Evolutionary conservation across 2,888 invertebrate species (phyloP), one percentile per base, ranked within the genome.

Genomic region (Machimus atricapillus): DNA sequence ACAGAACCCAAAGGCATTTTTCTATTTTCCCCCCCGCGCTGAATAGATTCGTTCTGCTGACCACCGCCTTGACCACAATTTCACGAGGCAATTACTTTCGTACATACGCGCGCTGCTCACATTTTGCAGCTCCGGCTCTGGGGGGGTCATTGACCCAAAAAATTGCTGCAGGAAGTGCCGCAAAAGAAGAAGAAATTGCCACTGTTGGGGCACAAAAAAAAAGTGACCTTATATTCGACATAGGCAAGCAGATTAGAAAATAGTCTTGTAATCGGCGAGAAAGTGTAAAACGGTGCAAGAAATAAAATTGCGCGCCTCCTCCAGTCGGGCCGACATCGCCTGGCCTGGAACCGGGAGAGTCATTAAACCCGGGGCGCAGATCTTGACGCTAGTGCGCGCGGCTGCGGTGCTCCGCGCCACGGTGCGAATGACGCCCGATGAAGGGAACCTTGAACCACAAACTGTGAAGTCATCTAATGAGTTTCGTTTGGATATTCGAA

Each of bases 51-150:
- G 79, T 79, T 79, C 52, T 46, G 79, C 46, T 79, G 79, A 52
- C 79, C 52, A 78, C 78, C 81, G 52, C 82, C 56, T 82, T 82
- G 58, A 82, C 82, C 58, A 82, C 82, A 58, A 58, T 82, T 82
- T 82, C 58, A 66, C 19, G 37, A 82, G 52, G 56, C 82, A 82
- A 82, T 82, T 82, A 66, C 58, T 58, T 82, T 58, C 82, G 37
- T 58, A 66, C 37, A 58, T 82, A 82, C 66, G 19, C 66, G 19
- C 37, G 37, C 82, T 58, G 52, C 52, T 52, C 52, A 52, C 79
- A 79, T 34, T 46, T 46, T 52, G 66, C 66, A 66, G 66, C 66
- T 66, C 66, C 66, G 23, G 66, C 66, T 66, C 56, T 19, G 43
- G n/a, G 66, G 56, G 27, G 66, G 66, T 66, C 66, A 19, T 27